A percentile compares a stretch with the other conserved stretches of the same genome.
These are phyloP conservation scores for Monochamus saltuarius DNA, from an alignment of 1,140 invertebrate genomes.

Conservation along the genomic window DNA sequence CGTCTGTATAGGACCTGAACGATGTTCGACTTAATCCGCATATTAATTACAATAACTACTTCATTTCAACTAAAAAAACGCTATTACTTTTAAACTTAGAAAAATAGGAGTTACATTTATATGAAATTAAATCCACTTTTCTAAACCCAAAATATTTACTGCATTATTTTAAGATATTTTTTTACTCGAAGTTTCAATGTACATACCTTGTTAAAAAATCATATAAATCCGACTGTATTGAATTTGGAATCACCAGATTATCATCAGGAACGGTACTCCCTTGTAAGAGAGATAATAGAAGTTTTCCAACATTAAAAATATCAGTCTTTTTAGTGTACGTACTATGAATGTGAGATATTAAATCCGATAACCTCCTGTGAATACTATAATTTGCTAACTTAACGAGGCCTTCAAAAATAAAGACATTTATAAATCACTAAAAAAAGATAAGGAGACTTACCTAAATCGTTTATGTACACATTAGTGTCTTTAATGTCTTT, in stretches of 20 bases:
- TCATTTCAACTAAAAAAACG: no score
- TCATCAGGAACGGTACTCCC: slow-evolving; percentile 54
- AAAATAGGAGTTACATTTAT: no score
- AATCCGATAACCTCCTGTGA: slow-evolving; percentile 64
- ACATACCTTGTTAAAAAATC: slow-evolving; percentile 69
- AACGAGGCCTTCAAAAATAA: slow-evolving; percentile 49
- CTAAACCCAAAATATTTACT: no score
- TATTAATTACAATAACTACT: no score
- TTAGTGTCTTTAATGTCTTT: slow-evolving; percentile 69
- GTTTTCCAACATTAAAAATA: slow-evolving; percentile 67
- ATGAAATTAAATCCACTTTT: no score
- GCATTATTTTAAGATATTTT: no score
- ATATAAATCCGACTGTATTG: slow-evolving; percentile 61
- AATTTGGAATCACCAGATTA: slow-evolving; percentile 56
- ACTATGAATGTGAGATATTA: slow-evolving; percentile 51
- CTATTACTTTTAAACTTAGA: no score
- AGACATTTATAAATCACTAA: slow-evolving; percentile 3
- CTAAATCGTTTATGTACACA: slow-evolving; percentile 58
- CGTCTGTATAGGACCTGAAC: no score
- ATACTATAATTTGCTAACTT: slow-evolving; percentile 72
- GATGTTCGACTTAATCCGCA: no score
- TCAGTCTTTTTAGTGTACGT: slow-evolving; percentile 72
- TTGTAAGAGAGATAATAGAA: slow-evolving; percentile 60
- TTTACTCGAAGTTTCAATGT: no score
- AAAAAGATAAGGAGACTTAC: slow-evolving; percentile 36